These are phyloP conservation scores for Rhodophaea formosa DNA, from an alignment of 2,888 invertebrate genomes.

Conservation along the genomic window DNA sequence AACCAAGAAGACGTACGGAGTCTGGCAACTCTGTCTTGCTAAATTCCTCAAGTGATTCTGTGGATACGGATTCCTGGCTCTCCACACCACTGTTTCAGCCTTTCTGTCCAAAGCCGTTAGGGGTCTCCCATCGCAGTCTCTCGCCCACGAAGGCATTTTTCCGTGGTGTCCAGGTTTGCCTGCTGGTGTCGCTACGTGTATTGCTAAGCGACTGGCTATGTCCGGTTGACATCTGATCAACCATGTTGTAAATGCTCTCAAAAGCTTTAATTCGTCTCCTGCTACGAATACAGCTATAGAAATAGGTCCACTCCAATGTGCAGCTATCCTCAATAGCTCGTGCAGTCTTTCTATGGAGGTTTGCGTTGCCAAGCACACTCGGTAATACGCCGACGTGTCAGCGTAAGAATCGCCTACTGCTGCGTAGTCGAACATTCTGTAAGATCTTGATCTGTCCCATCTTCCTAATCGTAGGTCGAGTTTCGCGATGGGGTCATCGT, in stretches of 20 bases:
- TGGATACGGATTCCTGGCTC: constrained; percentile 89
- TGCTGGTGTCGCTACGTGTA: constrained; percentile 88
- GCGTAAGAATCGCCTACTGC: constrained; percentile 85
- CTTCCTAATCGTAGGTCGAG: constrained; percentile 85
- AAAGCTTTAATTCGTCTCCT: constrained; percentile 87
- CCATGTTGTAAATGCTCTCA: constrained; percentile 88
- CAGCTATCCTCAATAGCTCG: constrained; percentile 88
- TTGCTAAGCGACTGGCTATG: constrained; percentile 86
- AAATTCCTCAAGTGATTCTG: constrained; percentile 94
- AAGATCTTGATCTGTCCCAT: constrained; percentile 87
- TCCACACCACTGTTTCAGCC: constrained; percentile 85
- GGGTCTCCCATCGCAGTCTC: constrained; percentile 86
- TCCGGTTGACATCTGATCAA: constrained; percentile 87
- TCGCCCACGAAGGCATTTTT: constrained; percentile 79
- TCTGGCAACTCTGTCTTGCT: constrained; percentile 92
- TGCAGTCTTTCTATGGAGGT: constrained; percentile 91
- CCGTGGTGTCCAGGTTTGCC: constrained; percentile 83
- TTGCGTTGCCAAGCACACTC: constrained; percentile 91
- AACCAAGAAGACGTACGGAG: constrained; percentile 89
- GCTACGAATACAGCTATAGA: constrained; percentile 91
- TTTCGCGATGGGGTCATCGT: constrained; percentile 75
- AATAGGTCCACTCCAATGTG: constrained; percentile 92
- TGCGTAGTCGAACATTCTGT: constrained; percentile 87
- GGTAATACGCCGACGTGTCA: constrained; percentile 79
- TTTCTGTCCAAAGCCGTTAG: constrained; percentile 82